Percentiles rank a stretch among this genome's conserved stretches.
Conservation (phyloP, 2,797 vertebrate species). For the Sitta carolinensis region DNA sequence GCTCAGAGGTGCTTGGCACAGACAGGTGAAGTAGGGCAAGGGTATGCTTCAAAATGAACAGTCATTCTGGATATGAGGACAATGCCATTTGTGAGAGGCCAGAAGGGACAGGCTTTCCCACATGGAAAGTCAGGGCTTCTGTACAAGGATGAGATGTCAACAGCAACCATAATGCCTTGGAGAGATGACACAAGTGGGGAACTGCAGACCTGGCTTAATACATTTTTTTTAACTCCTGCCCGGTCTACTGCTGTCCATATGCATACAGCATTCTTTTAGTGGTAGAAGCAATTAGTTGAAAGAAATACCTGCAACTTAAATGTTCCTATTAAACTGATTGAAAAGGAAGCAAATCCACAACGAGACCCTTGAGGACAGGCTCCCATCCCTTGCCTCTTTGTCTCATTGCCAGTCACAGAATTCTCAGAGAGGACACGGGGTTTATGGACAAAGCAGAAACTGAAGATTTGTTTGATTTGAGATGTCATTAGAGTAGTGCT, state of each 20-base stretch:
- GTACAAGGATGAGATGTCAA: neutral
- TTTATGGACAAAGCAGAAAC: neutral
- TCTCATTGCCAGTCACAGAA: neutral
- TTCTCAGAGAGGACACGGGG: neutral
- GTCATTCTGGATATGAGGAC: neutral
- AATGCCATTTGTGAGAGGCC: neutral
- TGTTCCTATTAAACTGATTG: constrained; percentile 69
- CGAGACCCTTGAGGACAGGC: constrained; percentile 85
- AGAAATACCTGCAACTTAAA: neutral
- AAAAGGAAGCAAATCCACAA: constrained; percentile 81
- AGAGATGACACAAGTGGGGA: neutral
- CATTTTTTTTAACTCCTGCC: neutral
- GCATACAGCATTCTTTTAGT: neutral
- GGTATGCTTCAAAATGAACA: neutral
- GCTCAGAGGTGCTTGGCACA: neutral
- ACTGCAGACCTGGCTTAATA: too few relatives aligned
- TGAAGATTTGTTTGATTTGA: neutral
- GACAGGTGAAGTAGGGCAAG: neutral
- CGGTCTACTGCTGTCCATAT: neutral
- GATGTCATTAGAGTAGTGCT: neutral
- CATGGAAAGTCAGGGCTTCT: neutral
- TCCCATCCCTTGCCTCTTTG: neutral
- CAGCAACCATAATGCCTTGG: neutral
- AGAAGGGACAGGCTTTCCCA: neutral
- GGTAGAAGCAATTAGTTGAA: neutral